Evolutionary conservation across 1,140 invertebrate genomes (phyloP), one percentile per base, ranked within the genome.

Genomic region (Lepidurus packardi): DNA sequence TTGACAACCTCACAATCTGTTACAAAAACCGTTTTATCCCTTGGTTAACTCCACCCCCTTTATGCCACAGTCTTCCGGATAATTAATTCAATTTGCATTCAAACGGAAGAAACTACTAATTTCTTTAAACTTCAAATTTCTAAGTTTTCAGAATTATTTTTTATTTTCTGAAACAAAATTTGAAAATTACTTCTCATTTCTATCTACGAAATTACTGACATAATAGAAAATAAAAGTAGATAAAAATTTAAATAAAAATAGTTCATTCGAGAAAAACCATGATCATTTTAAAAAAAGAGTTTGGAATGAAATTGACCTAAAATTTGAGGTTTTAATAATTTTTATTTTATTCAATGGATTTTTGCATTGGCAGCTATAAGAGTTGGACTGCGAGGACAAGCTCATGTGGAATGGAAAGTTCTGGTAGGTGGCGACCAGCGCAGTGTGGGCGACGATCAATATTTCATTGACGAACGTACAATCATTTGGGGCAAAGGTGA

Each of bases 401-500:
- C 91, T 1, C 92, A 93, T 80, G 91, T 91, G 0, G 92, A 94
- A 85, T 93, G 92, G 92, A 93, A 93, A 85, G 90, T 94, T 77
- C 86, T 92, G 77, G 89, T 93, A 73, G 91, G 90, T 74, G 92
- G 92, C 8, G 92, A 94, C 82, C 83, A 91, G 79, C 84, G 91
- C 81, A 92, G 90, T 41, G 89, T 94, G 0, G 92, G 92, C 84
- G 92, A 93, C 84, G 92, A 94, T 83, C 92, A 94, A 83, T 92
- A 92, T 82, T 92, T 93, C 83, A 89, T 94, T 41, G 93, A 94
- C 81, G 91, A 94, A 79, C 87, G 92, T 82, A 87, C 88, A 73
- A 86, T 91, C 41, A 89, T 94, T 74, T 94, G 92, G 91, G 92
- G 92, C 75, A 92, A 92, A 89, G 92, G 92, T 91, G 85, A 86